Evolutionary conservation across 2,888 invertebrate genomes (phyloP).

Genomic region (Hirudinaria manillensis): DNA sequence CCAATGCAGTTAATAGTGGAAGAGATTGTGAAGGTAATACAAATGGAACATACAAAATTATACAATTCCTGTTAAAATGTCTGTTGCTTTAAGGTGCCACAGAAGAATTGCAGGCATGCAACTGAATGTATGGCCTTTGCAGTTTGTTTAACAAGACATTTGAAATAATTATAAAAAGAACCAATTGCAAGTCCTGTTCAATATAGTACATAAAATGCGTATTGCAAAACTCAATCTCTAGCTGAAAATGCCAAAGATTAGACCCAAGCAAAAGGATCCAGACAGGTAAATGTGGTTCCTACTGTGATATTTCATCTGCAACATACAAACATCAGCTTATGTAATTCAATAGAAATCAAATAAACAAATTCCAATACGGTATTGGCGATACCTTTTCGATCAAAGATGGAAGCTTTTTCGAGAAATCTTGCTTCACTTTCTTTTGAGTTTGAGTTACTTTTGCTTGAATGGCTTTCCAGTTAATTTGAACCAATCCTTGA

Average conservation of each 20-base stretch:
- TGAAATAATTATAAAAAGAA: background rate
- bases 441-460: constrained; percentile 18
- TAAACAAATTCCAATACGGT: no score
- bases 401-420: background rate
- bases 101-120: background rate
- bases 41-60: background rate
- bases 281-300: constrained; percentile 5
- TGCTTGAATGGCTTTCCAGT: constrained; percentile 19
- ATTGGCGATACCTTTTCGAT: constrained; percentile 8
- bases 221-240: background rate
- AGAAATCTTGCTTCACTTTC: background rate
- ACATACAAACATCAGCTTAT: background rate
- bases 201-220: background rate
- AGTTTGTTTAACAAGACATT: background rate
- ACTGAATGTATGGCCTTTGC: background rate
- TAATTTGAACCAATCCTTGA: constrained; percentile 13
- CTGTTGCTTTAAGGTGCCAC: background rate
- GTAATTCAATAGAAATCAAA: background rate
- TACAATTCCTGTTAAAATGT: background rate
- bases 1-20: constrained; percentile 33
- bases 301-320: constrained; percentile 7
- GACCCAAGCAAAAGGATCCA: constrained; percentile 18
- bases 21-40: constrained; percentile 25
- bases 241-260: constrained; percentile 1
- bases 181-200: background rate